phyloP scores from a whole-genome alignment of 2,888 invertebrate species.

The Hirtodrosophila cameraria region DNA sequence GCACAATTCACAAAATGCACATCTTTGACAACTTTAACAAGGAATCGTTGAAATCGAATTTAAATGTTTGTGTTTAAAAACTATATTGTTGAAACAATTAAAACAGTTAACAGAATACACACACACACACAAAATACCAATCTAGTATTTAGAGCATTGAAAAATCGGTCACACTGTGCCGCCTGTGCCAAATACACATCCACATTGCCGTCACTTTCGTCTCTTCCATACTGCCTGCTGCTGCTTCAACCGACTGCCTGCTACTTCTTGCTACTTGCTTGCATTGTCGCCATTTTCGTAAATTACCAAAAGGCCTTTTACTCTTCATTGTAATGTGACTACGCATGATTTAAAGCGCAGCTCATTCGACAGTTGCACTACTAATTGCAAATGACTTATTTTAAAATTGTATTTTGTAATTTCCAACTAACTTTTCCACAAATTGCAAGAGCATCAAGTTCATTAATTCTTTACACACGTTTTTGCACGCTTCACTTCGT shows the following conservation, averaged over 20 bases:
- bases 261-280: constrained; percentile 55
- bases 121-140: constrained; percentile 48
- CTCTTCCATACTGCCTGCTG: constrained; percentile 19
- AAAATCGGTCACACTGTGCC: constrained; percentile 63
- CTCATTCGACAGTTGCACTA: constrained; percentile 47
- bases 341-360: constrained; percentile 49
- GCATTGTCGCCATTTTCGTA: constrained; percentile 83
- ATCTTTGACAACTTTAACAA: too few relatives aligned
- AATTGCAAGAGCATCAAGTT: too few relatives aligned
- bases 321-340: constrained; percentile 48
- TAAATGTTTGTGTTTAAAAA: too few relatives aligned
- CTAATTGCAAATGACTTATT: constrained; percentile 25
- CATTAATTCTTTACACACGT: too few relatives aligned
- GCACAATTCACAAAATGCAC: constrained; percentile 19
- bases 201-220: constrained; percentile 32
- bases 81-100: background rate
- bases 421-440: too few relatives aligned
- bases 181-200: constrained; percentile 73
- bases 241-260: constrained; percentile 37
- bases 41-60: too few relatives aligned
- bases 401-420: constrained; percentile 43
- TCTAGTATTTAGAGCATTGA: constrained; percentile 48
- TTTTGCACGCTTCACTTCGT: constrained; percentile 54
- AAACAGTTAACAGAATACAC: constrained; percentile 7
- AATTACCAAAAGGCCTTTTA: constrained; percentile 73